A percentile compares a stretch with the other conserved stretches of the same genome.
phyloP scores from a whole-genome alignment of 1,140 invertebrate species.

The Megalopta genalis region DNA sequence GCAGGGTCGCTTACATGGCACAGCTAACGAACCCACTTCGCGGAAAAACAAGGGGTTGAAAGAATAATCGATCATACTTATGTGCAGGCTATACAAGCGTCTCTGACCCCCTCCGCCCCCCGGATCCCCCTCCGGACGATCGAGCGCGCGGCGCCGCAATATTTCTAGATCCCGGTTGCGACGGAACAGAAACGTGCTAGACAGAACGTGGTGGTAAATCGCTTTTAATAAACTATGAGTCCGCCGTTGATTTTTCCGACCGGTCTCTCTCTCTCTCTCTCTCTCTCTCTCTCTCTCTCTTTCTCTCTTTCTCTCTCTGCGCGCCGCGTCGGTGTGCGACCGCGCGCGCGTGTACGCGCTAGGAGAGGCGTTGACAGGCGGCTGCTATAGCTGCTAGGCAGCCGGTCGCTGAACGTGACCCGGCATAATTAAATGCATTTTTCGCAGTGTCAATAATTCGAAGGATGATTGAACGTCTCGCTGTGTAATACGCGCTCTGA shows the following conservation, averaged over 20 bases:
- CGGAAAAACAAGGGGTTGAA: conserved; percentile 59
- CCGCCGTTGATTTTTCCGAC: neutral
- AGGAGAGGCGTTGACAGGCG: neutral
- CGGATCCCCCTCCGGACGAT: too few species aligned
- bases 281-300: too few species aligned
- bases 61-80: conserved; percentile 68
- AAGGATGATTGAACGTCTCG: neutral
- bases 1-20: conserved; percentile 32
- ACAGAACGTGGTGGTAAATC: conserved; percentile 31
- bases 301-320: too few species aligned
- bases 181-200: conserved; percentile 4
- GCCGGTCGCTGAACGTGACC: conserved; percentile 13
- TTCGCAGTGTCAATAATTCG: conserved; percentile 8
- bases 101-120: neutral
- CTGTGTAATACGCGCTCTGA: neutral
- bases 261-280: too few species aligned
- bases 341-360: too few species aligned
- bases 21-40: conserved; percentile 53
- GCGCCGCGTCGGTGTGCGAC: too few species aligned
- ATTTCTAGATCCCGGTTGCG: neutral
- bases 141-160: conserved; percentile 18
- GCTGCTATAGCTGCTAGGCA: neutral
- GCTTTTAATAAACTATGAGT: conserved; percentile 31
- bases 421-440: conserved; percentile 29
- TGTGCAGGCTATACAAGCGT: conserved; percentile 17